Base-by-base conservation (phyloP, 1,140 invertebrate genomes). In the Zaprionus capensis region DNA sequence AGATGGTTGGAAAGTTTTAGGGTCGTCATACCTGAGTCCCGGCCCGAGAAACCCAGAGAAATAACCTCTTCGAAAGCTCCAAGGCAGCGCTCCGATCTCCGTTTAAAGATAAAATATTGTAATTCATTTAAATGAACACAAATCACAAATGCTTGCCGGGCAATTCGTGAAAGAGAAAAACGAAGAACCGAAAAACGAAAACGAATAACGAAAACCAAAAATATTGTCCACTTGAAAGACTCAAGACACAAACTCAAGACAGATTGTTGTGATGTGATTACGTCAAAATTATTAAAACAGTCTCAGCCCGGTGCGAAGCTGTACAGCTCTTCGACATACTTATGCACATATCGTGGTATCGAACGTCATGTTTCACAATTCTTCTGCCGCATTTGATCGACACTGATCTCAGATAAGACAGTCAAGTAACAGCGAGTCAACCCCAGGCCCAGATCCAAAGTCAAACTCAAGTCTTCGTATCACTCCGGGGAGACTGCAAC, bases 271-370 rank as follows among this genome's bases (percentile, higher is more conserved):
- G 85, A 90, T 90, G 81, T 88, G 85, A 88, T 88, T 88, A 88
- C 69, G 85, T 88, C 85, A 88, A 88, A 88, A 88, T 88, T 88
- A 88, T 88, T 88, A 88, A 88, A 88, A 84, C 85, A 90, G 84
- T 90, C 84, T 87, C 74, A 64, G 82, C 69, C 69, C 24, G 44
- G 26, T 20, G n/a, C 11, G 46, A 51, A 14, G 20, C 46, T 51
- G 46, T 51, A 51, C 46, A 51, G 11, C n/a, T 46, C 41, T 17
- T 6, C 41, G 41, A 46, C 41, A 46, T 6, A 41, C 38, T 41
- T 41, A 41, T 38, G 34, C 26, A 62, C 34, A 76, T 67, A 70
- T 80, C 58, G 70, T 59, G 44, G 67, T 75, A 56, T 57, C 53
- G 73, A 65, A 80, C 69, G 78, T 87, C 80, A 74, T 70, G 85